Evolutionary conservation across 2,797 vertebrate species (phyloP).

Genomic region (Eremophila alpestris): DNA sequence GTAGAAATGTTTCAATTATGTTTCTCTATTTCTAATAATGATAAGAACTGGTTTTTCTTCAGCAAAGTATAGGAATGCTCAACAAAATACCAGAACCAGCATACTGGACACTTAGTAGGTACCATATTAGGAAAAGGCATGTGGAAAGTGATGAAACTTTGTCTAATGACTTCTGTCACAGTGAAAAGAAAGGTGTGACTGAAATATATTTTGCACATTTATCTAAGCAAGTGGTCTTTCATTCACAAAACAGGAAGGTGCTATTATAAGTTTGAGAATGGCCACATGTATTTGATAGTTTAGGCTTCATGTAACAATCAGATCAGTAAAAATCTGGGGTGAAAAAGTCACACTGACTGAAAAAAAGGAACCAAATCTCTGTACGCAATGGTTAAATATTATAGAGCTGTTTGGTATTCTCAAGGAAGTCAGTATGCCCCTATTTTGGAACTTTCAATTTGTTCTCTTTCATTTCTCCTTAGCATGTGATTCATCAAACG

Average conservation of each 20-base stretch:
- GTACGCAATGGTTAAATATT: background rate
- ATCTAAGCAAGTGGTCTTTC: background rate
- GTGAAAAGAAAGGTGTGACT: background rate
- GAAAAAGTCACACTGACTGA: background rate
- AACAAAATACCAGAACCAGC: background rate
- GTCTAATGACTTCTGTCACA: background rate
- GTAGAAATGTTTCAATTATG: background rate
- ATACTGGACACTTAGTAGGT: background rate
- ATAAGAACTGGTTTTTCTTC: background rate
- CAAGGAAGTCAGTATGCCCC: background rate
- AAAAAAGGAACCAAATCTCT: background rate
- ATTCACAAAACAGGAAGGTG: background rate
- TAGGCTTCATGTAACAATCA: background rate
- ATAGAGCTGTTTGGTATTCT: background rate
- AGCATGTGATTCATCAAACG: conserved; percentile 1
- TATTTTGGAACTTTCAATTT: background rate
- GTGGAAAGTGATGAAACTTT: background rate
- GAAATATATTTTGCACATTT: background rate
- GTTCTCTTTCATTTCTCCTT: conserved; percentile 53
- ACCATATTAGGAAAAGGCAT: background rate
- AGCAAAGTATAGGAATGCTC: background rate
- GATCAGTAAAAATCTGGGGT: background rate
- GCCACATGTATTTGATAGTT: background rate
- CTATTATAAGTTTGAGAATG: background rate
- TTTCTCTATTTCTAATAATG: background rate